Evolutionary conservation across 2,113 vertebrate genomes (phyloP).

Genomic region (Laterallus jamaicensis): DNA sequence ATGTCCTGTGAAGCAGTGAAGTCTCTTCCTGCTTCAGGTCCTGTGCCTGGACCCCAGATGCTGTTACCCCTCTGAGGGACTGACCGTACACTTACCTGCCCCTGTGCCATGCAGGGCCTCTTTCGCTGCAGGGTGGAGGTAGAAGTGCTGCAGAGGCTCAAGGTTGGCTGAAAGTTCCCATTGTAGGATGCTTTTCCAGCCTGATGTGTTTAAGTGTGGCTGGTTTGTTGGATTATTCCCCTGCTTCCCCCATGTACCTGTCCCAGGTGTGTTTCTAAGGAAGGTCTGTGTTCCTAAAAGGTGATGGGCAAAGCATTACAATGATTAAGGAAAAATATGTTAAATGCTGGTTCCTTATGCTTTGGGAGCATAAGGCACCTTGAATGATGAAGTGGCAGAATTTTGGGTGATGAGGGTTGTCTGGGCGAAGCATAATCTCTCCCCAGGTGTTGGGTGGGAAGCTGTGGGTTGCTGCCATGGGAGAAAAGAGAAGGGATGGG

Average conservation of each 20-base stretch:
- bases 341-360: neutral
- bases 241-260: neutral
- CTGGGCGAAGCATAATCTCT: neutral
- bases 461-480: no score
- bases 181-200: neutral
- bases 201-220: neutral
- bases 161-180: neutral
- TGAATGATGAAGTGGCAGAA: neutral
- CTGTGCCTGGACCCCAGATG: neutral
- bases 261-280: neutral
- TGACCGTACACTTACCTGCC: accelerated
- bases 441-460: neutral
- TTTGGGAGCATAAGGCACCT: neutral
- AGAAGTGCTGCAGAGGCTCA: accelerated
- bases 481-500: neutral
- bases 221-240: neutral
- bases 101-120: accelerated
- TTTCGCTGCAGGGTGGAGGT: accelerated
- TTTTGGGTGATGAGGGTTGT: neutral
- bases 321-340: neutral
- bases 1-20: accelerated
- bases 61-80: neutral
- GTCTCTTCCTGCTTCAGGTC: neutral
- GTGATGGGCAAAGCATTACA: neutral
- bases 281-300: neutral